These are phyloP conservation scores for Psilopsiagon aurifrons DNA, from an alignment of 2,113 vertebrate species.

Conservation along the genomic window DNA sequence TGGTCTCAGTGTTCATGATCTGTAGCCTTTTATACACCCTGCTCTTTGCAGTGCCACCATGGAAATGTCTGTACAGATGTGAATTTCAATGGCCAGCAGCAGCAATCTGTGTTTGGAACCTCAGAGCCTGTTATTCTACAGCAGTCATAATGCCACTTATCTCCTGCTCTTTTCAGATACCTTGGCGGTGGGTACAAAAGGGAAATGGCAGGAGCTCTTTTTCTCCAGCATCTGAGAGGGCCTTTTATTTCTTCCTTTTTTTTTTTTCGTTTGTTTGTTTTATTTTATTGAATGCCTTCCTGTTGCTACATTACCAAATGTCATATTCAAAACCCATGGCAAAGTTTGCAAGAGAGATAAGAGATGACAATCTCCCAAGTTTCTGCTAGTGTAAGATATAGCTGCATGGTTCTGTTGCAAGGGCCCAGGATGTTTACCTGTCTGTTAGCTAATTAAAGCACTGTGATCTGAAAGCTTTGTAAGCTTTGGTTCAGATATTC, in stretches of 20 bases:
- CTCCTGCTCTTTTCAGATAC: constrained; percentile 69
- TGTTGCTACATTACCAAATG: constrained; percentile 38
- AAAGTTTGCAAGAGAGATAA: constrained; percentile 43
- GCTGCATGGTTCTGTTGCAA: neutral
- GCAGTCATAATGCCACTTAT: constrained; percentile 69
- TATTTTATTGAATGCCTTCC: neutral
- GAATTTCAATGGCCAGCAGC: constrained; percentile 63
- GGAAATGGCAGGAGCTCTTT: constrained; percentile 53
- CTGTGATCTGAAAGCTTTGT: neutral
- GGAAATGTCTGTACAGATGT: constrained; percentile 50
- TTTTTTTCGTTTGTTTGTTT: neutral
- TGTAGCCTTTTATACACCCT: neutral
- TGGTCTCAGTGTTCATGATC: neutral
- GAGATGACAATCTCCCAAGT: neutral
- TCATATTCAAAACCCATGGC: constrained; percentile 30
- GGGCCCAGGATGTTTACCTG: neutral
- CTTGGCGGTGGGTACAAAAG: constrained; percentile 45
- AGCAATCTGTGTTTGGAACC: neutral
- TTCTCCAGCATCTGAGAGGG: constrained; percentile 8
- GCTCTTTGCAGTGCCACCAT: constrained; percentile 31
- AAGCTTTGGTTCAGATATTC: constrained; percentile 26
- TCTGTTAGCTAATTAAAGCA: constrained; percentile 19
- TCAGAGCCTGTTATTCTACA: constrained; percentile 60
- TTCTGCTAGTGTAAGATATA: neutral
- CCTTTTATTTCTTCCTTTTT: neutral